Base-by-base conservation (phyloP, 1,140 invertebrate genomes). In the Dolichoris vasculosae region DNA sequence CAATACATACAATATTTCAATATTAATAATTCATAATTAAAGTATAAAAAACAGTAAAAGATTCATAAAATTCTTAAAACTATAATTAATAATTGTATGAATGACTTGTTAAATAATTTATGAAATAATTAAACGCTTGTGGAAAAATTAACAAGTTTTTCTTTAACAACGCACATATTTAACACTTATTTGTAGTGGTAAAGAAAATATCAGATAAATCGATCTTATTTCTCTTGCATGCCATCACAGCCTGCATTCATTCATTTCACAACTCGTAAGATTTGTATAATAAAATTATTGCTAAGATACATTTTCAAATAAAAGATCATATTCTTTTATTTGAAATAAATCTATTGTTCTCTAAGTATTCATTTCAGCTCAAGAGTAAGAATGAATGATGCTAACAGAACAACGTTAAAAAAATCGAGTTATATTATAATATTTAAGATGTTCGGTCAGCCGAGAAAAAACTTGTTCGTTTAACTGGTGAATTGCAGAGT, bases 91-190 rank as follows among this genome's bases (percentile, higher is more conserved):
- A 82, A 7, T 73, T 23, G 46, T 35, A 51, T 73, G 55, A 38
- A 30, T 32, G 0, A 17, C 17, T 35, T 11, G 13, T 75, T 59
- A 40, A 71, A 75, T 82, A 75, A 75, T 71, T 73, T 73, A 82
- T 75, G 46, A 64, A 46, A 48, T 43, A 71, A 6, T 20, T 2
- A 67, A 64, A 71, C 32, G 35, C 13, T 17, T 38, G 38, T 38
- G 26, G n/a, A 38, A 67, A 80, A 80, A 80, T 80, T 30, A 80
- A 30, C 78, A 23, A n/a, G 15, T 82, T 71, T 67, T 80, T 64
- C 15, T 30, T 3, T 20, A 51, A 1, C 30, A 1, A 35, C 13
- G 17, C 30, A 30, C 48, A 38, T 55, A 51, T 51, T n/a, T 17
- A 17, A 51, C 0, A 8, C 26, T 63, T 7, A n/a, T 63, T 63